Conservation (phyloP, 2,113 vertebrate species). For the Thinocorus orbignyianus region DNA sequence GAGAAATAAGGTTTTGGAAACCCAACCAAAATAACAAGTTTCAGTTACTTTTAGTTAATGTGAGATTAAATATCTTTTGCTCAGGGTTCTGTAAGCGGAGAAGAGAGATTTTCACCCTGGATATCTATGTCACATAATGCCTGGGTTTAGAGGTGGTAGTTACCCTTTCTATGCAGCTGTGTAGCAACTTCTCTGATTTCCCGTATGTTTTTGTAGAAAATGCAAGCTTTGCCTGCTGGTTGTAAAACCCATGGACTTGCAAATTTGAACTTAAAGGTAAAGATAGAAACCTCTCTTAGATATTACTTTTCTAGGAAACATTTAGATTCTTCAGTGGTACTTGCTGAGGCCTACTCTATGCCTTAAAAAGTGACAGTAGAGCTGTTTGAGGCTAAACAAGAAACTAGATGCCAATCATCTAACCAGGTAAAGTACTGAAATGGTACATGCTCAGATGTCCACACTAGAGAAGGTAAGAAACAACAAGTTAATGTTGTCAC, state of each 20-base stretch:
- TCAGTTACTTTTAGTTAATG: neutral
- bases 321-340: neutral
- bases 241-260: neutral
- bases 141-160: neutral
- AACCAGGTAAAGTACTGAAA: neutral
- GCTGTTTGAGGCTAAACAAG: neutral
- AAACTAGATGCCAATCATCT: neutral
- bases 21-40: neutral
- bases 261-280: neutral
- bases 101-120: neutral
- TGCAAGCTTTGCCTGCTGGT: neutral
- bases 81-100: neutral
- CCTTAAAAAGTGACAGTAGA: neutral
- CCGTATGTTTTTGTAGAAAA: neutral
- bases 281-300: neutral
- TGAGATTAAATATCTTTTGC: neutral
- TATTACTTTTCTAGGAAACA: neutral
- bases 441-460: neutral
- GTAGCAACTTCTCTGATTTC: neutral
- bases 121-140: neutral
- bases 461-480: neutral
- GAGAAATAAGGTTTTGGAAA: neutral
- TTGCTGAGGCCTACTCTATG: neutral
- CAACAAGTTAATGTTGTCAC: neutral
- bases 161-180: neutral